These are phyloP conservation scores for Seriola quinqueradiata DNA, from an alignment of 2,113 vertebrate species.

Conservation along the genomic window DNA sequence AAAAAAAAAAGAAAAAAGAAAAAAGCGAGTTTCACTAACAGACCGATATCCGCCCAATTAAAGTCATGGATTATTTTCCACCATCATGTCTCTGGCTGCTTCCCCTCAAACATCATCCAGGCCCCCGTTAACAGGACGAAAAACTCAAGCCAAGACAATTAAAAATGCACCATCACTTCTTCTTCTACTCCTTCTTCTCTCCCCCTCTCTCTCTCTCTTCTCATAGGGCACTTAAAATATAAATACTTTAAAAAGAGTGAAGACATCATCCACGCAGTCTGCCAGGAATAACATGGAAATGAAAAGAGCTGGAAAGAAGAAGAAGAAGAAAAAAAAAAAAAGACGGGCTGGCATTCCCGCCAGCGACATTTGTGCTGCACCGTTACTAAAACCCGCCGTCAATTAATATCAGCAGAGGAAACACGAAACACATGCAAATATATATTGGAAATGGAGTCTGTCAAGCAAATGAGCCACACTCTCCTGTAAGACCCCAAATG, in stretches of 20 bases:
- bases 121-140: conserved; percentile 47
- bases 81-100: conserved; percentile 29
- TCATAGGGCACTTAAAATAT: conserved; percentile 70
- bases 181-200: not conserved
- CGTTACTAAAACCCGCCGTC: conserved; percentile 62
- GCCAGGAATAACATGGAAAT: conserved; percentile 68
- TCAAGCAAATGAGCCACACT: not conserved
- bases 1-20: not conserved
- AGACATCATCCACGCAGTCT: conserved; percentile 56
- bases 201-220: conserved; percentile 4
- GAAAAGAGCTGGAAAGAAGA: conserved; percentile 35
- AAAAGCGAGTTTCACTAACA: conserved; percentile 20
- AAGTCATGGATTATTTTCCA: conserved; percentile 39
- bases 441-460: conserved; percentile 4
- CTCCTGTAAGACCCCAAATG: not conserved
- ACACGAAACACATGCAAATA: conserved; percentile 54
- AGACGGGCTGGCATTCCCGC: conserved; percentile 45
- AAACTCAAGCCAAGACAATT: conserved; percentile 69
- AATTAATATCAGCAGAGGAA: conserved; percentile 58
- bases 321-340: conserved; percentile 21
- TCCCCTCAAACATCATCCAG: conserved; percentile 28
- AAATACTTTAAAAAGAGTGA: conserved; percentile 63
- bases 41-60: conserved; percentile 27
- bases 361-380: conserved; percentile 63
- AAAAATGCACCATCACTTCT: conserved; percentile 55